Conservation (phyloP, 2,888 invertebrate genomes). For the Agriopis aurantiaria region DNA sequence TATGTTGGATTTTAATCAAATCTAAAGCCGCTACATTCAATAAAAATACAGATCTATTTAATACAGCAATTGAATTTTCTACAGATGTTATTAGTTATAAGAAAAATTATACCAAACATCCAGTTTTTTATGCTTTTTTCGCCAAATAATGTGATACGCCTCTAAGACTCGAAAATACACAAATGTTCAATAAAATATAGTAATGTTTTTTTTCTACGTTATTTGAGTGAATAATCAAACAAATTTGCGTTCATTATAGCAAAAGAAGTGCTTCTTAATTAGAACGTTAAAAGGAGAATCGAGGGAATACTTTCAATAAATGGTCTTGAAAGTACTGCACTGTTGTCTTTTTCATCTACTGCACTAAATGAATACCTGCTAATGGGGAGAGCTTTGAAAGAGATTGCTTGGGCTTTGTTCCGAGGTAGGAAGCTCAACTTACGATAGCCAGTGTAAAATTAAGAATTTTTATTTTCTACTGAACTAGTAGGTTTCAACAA, state of each 20-base stretch:
- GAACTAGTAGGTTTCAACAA: background rate
- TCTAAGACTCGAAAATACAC: no score
- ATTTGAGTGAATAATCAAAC: no score
- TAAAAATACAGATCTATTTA: no score
- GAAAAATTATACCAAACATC: no score
- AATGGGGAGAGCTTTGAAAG: conserved; percentile 17
- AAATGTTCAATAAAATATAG: no score
- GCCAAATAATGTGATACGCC: no score
- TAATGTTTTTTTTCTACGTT: no score
- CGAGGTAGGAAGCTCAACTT: conserved; percentile 11
- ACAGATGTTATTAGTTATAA: no score
- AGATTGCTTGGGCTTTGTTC: conserved; percentile 10
- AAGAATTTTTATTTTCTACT: conserved; percentile 2
- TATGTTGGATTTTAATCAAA: no score
- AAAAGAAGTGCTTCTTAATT: background rate
- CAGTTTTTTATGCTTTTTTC: no score
- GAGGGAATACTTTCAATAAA: conserved; percentile 18
- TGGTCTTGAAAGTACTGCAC: conserved; percentile 3
- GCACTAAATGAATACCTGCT: conserved; percentile 19
- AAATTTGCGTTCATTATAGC: background rate
- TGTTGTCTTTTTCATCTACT: conserved; percentile 20
- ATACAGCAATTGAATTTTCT: no score
- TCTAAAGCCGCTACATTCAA: no score
- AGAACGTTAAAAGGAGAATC: conserved; percentile 12
- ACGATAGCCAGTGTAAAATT: background rate